phyloP scores from a whole-genome alignment of 64 coral and sea anemone genomes.

The Catalaphyllia jardinei region DNA sequence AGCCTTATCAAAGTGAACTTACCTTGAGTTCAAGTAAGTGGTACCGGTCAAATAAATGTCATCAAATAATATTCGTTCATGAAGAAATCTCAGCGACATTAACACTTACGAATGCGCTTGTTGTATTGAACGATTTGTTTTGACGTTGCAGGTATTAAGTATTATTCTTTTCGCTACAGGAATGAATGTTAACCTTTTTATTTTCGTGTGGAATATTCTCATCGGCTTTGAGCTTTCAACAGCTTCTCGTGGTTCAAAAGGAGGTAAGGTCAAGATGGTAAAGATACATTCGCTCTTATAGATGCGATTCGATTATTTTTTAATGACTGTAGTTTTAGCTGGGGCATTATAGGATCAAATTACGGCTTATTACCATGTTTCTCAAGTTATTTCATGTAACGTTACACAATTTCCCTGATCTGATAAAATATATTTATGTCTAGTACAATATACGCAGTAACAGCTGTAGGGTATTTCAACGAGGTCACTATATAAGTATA shows the following conservation, averaged over 20 bases:
- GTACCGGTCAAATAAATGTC: neutral
- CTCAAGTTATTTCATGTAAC: neutral
- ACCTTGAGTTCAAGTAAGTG: conserved; percentile 2
- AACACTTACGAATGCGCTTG: too few relatives aligned
- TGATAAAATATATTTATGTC: neutral
- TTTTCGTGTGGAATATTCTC: conserved; percentile 9
- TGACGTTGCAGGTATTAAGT: neutral
- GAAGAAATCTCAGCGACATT: neutral
- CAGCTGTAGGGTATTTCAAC: neutral
- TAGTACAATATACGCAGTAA: neutral
- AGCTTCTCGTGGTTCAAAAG: neutral
- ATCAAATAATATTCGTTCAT: neutral
- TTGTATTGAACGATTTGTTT: neutral
- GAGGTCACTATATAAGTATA: neutral
- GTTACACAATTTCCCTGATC: too few relatives aligned
- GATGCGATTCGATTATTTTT: neutral
- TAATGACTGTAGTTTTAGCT: neutral
- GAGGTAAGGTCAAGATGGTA: conserved; percentile 35
- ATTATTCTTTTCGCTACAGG: neutral
- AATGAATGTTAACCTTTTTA: conserved; percentile 5
- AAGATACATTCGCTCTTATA: neutral
- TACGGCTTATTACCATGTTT: neutral
- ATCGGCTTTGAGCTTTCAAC: neutral
- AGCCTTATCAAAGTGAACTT: neutral
- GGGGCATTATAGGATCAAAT: neutral